A percentile compares a stretch with the other conserved stretches of the same genome.
phyloP scores from a whole-genome alignment of 1,140 invertebrate species.

The Musca domestica region DNA sequence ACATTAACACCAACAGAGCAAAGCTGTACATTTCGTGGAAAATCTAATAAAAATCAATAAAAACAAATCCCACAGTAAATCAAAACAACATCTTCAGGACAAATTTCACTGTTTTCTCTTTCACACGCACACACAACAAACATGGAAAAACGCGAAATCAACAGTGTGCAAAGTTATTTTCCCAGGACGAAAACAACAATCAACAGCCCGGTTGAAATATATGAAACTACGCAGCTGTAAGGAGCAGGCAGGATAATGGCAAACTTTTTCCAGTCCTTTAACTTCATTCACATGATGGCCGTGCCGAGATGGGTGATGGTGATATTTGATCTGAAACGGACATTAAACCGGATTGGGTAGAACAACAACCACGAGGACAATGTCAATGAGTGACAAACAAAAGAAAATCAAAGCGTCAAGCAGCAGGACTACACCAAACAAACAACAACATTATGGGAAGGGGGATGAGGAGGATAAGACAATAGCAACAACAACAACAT shows the following conservation, averaged over 20 bases:
- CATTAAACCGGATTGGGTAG: slow-evolving; percentile 8
- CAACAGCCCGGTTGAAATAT: not conserved
- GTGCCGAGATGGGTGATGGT: not conserved
- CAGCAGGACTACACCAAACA: slow-evolving; percentile 19
- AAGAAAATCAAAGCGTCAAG: slow-evolving; percentile 17
- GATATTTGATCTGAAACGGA: slow-evolving; percentile 20
- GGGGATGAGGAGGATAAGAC: not conserved
- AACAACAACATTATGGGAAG: not conserved
- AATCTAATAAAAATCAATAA: too few relatives aligned
- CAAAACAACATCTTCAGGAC: too few relatives aligned
- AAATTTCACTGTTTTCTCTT: too few relatives aligned
- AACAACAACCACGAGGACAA: not conserved
- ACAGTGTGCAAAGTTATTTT: slow-evolving; percentile 7
- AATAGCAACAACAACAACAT: not conserved
- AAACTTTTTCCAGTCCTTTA: not conserved
- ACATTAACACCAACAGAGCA: too few relatives aligned
- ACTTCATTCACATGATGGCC: not conserved
- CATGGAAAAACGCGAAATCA: too few relatives aligned
- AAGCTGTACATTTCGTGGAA: too few relatives aligned
- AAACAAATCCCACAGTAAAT: too few relatives aligned
- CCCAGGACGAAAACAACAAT: slow-evolving; percentile 18
- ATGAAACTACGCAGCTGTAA: slow-evolving; percentile 15
- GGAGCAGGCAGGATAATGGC: not conserved
- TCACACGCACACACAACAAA: too few relatives aligned
- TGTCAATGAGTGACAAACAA: not conserved